These are phyloP conservation scores for Eunapius fragilis DNA, from an alignment of 37 sponge, comb jelly and placozoan species.

Conservation along the genomic window DNA sequence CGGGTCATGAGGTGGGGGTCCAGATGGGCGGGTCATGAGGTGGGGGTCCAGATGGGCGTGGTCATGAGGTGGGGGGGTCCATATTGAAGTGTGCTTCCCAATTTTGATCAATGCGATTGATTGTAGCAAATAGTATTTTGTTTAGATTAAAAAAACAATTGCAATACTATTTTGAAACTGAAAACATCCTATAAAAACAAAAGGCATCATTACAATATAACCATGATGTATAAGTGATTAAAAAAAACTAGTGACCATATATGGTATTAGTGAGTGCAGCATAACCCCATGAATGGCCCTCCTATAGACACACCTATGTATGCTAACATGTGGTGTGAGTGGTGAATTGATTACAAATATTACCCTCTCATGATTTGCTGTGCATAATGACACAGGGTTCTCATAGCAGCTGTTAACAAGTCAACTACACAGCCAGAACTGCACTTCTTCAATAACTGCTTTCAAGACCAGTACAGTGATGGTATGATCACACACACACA, in stretches of 20 bases:
- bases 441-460: conserved; percentile 73
- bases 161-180: not conserved
- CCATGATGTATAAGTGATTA: no score
- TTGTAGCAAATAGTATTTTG: not conserved
- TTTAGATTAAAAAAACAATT: not conserved
- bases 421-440: conserved; percentile 53
- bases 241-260: no score
- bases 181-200: not conserved
- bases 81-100: not conserved
- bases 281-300: no score
- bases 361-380: no score
- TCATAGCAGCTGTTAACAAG: conserved; percentile 55
- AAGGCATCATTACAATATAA: no score
- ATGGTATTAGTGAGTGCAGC: no score
- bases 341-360: no score
- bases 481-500: conserved; percentile 5
- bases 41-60: no score
- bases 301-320: no score
- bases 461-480: conserved; percentile 44
- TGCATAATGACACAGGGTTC: conserved; percentile 42
- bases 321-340: no score
- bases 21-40: no score
- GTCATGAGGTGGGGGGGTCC: not conserved
- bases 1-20: no score
- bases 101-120: not conserved